phyloP scores from a whole-genome alignment of 2,113 vertebrate genomes.

The Perca fluviatilis region DNA sequence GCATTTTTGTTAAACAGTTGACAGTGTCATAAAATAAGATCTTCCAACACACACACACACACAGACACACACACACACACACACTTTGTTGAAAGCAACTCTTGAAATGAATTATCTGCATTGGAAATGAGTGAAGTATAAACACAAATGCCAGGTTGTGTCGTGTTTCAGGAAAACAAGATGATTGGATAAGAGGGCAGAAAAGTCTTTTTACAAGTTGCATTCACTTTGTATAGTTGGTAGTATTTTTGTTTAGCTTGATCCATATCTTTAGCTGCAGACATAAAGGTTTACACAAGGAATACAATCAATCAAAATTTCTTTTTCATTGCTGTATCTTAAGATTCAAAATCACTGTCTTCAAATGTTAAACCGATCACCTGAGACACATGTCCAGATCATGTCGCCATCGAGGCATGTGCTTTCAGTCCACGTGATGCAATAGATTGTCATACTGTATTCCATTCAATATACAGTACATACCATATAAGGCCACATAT shows the following conservation, averaged over 20 bases:
- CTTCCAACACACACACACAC: neutral
- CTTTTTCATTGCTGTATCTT: neutral
- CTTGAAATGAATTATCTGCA: neutral
- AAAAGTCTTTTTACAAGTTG: neutral
- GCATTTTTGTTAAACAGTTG: constrained; percentile 1
- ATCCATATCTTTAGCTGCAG: neutral
- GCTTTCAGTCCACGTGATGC: constrained; percentile 12
- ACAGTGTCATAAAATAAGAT: constrained; percentile 2
- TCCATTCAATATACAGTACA: neutral
- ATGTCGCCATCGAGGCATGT: neutral
- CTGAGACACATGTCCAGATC: neutral
- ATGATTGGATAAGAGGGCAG: neutral
- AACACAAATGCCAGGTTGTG: neutral
- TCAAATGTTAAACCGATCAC: neutral
- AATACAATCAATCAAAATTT: neutral
- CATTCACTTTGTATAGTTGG: neutral
- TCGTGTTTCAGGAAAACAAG: neutral
- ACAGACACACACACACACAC: too few relatives aligned
- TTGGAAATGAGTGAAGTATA: neutral
- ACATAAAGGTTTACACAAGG: neutral
- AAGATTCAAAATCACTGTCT: constrained; percentile 5
- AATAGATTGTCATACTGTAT: constrained; percentile 16
- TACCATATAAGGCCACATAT: neutral
- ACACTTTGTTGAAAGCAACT: neutral
- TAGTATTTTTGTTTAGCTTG: neutral